Evolutionary conservation across 2,113 vertebrate genomes (phyloP).

Genomic region (Zapornia atra): DNA sequence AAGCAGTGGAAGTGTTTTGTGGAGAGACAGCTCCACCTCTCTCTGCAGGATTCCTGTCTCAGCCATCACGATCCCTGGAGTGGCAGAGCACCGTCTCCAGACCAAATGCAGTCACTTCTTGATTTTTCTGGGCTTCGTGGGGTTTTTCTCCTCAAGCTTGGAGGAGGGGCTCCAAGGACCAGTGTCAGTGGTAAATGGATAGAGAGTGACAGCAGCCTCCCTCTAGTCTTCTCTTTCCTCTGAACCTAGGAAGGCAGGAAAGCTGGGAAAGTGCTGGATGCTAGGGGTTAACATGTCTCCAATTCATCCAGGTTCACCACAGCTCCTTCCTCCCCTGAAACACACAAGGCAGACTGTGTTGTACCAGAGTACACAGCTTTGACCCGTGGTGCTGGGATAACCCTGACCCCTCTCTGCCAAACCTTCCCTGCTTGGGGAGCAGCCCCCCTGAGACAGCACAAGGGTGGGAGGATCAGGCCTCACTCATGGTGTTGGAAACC

Average conservation of each 20-base stretch:
- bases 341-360: rapidly evolving
- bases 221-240: background rate
- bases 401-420: background rate
- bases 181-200: background rate
- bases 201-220: background rate
- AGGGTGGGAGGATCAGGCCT: background rate
- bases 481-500: rapidly evolving
- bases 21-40: background rate
- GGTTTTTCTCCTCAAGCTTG: background rate
- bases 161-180: background rate
- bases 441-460: background rate
- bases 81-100: background rate
- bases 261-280: background rate
- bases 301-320: background rate
- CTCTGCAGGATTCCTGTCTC: background rate
- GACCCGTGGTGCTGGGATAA: background rate
- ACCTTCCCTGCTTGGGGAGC: background rate
- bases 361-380: rapidly evolving
- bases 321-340: background rate
- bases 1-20: background rate
- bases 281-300: background rate
- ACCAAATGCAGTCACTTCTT: background rate
- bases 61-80: background rate
- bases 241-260: background rate
- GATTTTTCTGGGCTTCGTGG: background rate